phyloP scores from a whole-genome alignment of 2,113 vertebrate species.

The Pimephales promelas region DNA sequence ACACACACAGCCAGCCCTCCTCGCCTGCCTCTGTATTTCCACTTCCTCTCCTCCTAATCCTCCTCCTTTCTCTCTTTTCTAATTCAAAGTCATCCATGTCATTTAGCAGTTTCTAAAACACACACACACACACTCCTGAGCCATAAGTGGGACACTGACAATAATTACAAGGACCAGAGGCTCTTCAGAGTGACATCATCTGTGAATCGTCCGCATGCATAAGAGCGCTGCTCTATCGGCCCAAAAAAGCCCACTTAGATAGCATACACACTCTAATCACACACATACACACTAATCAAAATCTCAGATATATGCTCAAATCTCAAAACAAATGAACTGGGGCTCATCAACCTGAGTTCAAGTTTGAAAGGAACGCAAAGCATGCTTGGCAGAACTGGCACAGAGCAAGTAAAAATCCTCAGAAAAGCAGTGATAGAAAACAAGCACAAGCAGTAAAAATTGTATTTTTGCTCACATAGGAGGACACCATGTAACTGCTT shows the following conservation, averaged over 20 bases:
- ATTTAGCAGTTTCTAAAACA: constrained; percentile 1
- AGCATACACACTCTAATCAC: background rate
- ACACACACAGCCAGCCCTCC: background rate
- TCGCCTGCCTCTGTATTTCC: background rate
- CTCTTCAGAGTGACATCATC: constrained; percentile 19
- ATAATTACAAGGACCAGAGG: constrained; percentile 29
- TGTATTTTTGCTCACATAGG: background rate
- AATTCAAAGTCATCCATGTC: constrained; percentile 25
- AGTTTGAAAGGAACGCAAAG: background rate
- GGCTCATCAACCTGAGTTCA: background rate
- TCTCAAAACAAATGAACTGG: background rate
- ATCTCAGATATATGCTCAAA: background rate
- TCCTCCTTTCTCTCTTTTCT: constrained; percentile 15
- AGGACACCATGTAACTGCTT: background rate
- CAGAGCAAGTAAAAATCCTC: background rate
- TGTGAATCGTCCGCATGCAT: background rate
- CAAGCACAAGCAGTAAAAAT: constrained; percentile 18
- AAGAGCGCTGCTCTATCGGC: constrained; percentile 2
- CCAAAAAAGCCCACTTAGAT: background rate
- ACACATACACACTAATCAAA: background rate
- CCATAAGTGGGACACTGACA: constrained; percentile 21
- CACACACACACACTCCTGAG: constrained; percentile 8
- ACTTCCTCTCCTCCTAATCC: background rate
- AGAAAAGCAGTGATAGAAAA: background rate
- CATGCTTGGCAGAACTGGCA: background rate